Percentiles rank a stretch among this genome's conserved stretches.
phyloP scores from a whole-genome alignment of 2,797 vertebrate species.

The Champsocephalus gunnari region DNA sequence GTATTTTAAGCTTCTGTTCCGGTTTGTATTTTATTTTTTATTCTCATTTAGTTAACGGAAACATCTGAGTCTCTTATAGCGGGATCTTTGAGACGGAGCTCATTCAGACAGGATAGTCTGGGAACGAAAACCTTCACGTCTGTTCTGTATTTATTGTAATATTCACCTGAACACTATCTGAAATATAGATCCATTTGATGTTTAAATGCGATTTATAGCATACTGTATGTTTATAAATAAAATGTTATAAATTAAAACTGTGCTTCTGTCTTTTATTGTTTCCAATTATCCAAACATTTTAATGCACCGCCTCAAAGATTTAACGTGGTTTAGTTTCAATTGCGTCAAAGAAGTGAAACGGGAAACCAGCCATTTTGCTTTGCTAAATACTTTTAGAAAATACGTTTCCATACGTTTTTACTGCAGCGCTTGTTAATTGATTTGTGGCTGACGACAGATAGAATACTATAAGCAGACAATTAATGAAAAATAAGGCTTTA shows the following conservation, averaged over 20 bases:
- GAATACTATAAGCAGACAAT: too few relatives aligned
- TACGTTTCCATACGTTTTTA: too few relatives aligned
- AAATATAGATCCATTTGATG: conserved; percentile 86
- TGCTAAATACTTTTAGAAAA: too few relatives aligned
- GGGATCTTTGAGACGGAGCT: conserved; percentile 74
- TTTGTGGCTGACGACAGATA: too few relatives aligned
- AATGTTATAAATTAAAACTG: conserved; percentile 83
- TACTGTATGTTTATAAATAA: conserved; percentile 99
- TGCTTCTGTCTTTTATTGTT: neutral
- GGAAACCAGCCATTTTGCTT: too few relatives aligned
- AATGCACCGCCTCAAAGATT: too few relatives aligned
- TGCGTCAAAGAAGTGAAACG: too few relatives aligned
- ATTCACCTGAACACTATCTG: conserved; percentile 89
- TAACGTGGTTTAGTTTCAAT: too few relatives aligned
- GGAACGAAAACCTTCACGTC: conserved; percentile 80
- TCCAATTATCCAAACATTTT: too few relatives aligned
- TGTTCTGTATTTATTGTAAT: conserved; percentile 97
- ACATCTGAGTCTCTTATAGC: conserved; percentile 75
- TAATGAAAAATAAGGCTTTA: too few relatives aligned
- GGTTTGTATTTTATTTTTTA: conserved; percentile 68
- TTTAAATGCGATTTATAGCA: conserved; percentile 95
- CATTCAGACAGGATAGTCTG: conserved; percentile 77
- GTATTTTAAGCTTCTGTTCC: conserved; percentile 83
- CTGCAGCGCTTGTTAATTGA: too few relatives aligned
- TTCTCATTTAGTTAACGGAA: conserved; percentile 76